Evolutionary conservation across 2,888 invertebrate genomes (phyloP).

Genomic region (Metellina segmentata): DNA sequence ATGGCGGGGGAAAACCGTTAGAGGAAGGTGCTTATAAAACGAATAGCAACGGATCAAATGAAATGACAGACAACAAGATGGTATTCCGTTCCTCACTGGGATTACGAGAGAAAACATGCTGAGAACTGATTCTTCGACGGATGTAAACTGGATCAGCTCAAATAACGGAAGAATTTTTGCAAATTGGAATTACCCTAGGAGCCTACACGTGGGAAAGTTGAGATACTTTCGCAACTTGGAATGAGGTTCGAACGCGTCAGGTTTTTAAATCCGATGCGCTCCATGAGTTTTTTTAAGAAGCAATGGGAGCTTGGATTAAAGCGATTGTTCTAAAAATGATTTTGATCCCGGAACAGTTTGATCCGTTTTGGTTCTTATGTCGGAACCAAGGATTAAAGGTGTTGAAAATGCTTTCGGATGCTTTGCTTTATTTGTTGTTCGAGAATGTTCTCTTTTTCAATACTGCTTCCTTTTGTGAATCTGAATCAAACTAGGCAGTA

Average conservation of each 20-base stretch:
- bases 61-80: not conserved
- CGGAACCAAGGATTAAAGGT: too few relatives aligned
- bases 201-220: slow-evolving; percentile 28
- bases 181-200: not conserved
- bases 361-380: too few relatives aligned
- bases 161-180: slow-evolving; percentile 15
- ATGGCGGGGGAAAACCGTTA: not conserved
- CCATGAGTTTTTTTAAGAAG: not conserved
- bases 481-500: too few relatives aligned
- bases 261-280: slow-evolving; percentile 8
- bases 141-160: slow-evolving; percentile 1
- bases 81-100: not conserved
- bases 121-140: not conserved
- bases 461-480: too few relatives aligned
- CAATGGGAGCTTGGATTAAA: too few relatives aligned
- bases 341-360: too few relatives aligned
- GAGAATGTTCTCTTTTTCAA: too few relatives aligned
- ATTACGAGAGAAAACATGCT: slow-evolving; percentile 13
- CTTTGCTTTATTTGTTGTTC: too few relatives aligned
- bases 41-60: slow-evolving; percentile 1
- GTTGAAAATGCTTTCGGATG: too few relatives aligned
- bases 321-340: too few relatives aligned
- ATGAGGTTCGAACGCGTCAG: not conserved
- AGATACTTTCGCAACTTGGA: slow-evolving; percentile 5
- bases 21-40: not conserved